A percentile compares a stretch with the other conserved stretches of the same genome.
These are phyloP conservation scores for Vesta saturnalis DNA, from an alignment of 2,888 invertebrate species.

Conservation along the genomic window DNA sequence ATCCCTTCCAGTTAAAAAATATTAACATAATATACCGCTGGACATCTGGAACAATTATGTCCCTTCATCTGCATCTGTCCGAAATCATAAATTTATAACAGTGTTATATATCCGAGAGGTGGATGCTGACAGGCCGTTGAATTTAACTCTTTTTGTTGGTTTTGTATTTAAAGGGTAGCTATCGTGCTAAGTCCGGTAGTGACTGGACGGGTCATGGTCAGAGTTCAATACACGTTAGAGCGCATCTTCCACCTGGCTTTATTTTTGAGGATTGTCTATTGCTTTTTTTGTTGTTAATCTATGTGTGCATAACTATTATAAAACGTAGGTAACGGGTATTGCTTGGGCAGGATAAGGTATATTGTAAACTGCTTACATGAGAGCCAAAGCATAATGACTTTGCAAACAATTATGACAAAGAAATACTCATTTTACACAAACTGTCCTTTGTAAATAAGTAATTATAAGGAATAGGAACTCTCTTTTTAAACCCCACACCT, in stretches of 20 bases:
- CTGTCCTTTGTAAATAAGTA: too few relatives aligned
- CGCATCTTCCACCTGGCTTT: conserved; percentile 31
- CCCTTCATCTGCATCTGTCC: conserved; percentile 33
- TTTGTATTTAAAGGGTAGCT: conserved; percentile 36
- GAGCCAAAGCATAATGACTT: too few relatives aligned
- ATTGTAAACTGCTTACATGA: too few relatives aligned
- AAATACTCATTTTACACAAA: too few relatives aligned
- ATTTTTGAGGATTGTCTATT: conserved; percentile 14
- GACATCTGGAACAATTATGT: conserved; percentile 42
- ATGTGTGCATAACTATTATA: too few relatives aligned
- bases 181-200: conserved; percentile 43
- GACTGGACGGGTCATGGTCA: conserved; percentile 47
- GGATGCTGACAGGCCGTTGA: conserved; percentile 43
- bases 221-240: conserved; percentile 28
- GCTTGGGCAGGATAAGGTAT: not conserved
- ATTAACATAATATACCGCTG: conserved; percentile 38
- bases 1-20: conserved; percentile 13
- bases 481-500: too few relatives aligned
- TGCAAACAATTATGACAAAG: too few relatives aligned
- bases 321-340: conserved; percentile 1
- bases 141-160: conserved; percentile 21
- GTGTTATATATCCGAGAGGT: conserved; percentile 42
- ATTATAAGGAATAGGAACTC: too few relatives aligned
- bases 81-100: conserved; percentile 45
- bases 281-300: conserved; percentile 4